Conservation (phyloP, 1,140 invertebrate genomes). For the Brachionus koreanus region DNA sequence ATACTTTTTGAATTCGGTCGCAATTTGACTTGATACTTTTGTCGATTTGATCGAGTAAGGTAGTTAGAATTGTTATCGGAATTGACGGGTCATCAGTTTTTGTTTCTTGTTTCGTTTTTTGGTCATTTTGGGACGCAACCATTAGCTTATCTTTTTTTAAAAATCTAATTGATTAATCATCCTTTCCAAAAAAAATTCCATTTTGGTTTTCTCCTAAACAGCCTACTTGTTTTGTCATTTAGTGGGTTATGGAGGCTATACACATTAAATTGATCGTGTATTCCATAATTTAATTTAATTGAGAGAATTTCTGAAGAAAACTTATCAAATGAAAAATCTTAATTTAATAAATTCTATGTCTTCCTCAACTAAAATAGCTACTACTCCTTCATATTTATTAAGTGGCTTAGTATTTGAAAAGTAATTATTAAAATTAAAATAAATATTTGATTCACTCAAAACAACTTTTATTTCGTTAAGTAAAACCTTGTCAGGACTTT, state of each 20-base stretch:
- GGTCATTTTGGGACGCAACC: background rate
- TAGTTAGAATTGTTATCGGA: background rate
- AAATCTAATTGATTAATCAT: background rate
- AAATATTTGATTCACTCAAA: background rate
- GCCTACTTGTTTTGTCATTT: background rate
- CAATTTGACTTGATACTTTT: no score
- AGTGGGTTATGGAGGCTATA: constrained; percentile 1
- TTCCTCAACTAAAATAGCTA: background rate
- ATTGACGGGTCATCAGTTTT: no score
- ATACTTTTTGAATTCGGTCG: no score
- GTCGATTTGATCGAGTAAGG: no score
- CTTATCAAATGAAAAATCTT: background rate
- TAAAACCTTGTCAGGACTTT: background rate
- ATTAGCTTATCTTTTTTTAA: background rate
- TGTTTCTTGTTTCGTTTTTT: background rate
- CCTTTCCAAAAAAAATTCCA: background rate
- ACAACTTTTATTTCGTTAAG: background rate
- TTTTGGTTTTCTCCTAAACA: background rate
- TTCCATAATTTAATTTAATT: background rate
- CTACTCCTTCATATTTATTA: background rate
- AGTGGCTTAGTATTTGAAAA: background rate
- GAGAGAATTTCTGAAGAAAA: background rate
- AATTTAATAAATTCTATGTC: background rate
- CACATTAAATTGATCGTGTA: background rate
- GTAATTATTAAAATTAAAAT: background rate